These are phyloP conservation scores for Mastomys natalensis DNA, from an alignment of 2,113 vertebrate species.

Conservation along the genomic window DNA sequence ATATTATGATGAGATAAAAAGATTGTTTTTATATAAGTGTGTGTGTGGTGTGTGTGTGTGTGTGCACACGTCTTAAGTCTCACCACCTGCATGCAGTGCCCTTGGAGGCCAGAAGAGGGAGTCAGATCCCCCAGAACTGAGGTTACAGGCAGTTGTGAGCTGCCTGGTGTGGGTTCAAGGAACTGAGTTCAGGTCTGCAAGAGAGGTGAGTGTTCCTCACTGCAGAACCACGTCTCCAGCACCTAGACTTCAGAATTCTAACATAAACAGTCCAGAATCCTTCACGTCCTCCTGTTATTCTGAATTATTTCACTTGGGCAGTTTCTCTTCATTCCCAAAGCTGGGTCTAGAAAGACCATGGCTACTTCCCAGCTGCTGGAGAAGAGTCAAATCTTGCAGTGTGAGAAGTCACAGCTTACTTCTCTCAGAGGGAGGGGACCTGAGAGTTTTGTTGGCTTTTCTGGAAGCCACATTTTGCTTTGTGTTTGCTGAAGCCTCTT, in stretches of 20 bases:
- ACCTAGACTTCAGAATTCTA: neutral
- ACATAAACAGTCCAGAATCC: neutral
- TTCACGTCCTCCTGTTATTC: neutral
- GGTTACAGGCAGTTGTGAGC: neutral
- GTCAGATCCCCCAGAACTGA: neutral
- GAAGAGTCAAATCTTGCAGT: fast-evolving
- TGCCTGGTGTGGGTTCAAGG: neutral
- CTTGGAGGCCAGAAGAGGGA: neutral
- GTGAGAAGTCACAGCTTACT: neutral
- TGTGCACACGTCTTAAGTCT: too few relatives aligned
- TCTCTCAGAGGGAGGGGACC: neutral
- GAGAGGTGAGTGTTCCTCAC: neutral
- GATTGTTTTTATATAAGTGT: neutral
- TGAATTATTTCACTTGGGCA: neutral
- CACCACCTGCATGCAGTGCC: neutral
- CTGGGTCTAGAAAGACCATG: neutral
- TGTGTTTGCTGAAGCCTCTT: neutral
- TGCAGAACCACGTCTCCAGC: neutral
- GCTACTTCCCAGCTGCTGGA: neutral
- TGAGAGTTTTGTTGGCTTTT: neutral
- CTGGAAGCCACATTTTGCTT: neutral
- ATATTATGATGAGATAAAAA: too few relatives aligned
- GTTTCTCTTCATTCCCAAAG: neutral
- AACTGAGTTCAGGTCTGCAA: neutral
- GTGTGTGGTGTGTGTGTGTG: neutral